Base-by-base conservation (phyloP, 35 echinoderm and acorn worm genomes). In the Chiridota heheva region DNA sequence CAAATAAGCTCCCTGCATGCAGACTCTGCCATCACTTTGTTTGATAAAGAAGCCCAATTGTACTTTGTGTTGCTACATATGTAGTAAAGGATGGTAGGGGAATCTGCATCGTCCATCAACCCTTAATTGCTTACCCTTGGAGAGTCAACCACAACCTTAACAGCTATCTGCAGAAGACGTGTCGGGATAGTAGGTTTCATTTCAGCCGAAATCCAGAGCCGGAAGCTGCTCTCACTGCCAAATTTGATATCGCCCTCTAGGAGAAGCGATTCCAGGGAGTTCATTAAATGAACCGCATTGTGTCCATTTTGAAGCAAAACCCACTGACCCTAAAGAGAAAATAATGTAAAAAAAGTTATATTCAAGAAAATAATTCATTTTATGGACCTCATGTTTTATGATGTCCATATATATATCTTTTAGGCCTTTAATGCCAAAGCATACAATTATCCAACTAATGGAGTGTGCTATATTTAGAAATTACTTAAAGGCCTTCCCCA, bases 171-270 rank as follows among this genome's bases (percentile, higher is more conserved):
- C 40, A 96, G 58, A 40, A 96, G 41, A 24, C 93, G 67, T 5
- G 82, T 78, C 1, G 93, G 86, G 5, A 96, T 86, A 17, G 5
- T 57, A 4, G 32, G 38, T 20, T 67, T 84, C 69, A 96, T 83
- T 72, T 96, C 67, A 5, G 93, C 93, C 10, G 93, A 86, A 63
- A 96, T 90, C 93, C 93, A 96, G 2, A 96, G 58, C 6, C 93
- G 69, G 83, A 96, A 96, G 80, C 71, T 85, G 51, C 80, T 70
- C 29, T 96, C 93, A 13, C 79, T 72, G 12, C 77, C 71, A 59
- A 90, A 79, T 37, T 82, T 87, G 55, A 69, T 70, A 56, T 89
- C 86, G 46, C 82, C 56, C 70, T 96, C 93, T 45, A 76, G 53
- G 3, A 96, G 56, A 2, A 96, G 26, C 0, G 88, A 84, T 64